Evolutionary conservation across 2,888 invertebrate genomes (phyloP).

Genomic region (Synergus itoensis): DNA sequence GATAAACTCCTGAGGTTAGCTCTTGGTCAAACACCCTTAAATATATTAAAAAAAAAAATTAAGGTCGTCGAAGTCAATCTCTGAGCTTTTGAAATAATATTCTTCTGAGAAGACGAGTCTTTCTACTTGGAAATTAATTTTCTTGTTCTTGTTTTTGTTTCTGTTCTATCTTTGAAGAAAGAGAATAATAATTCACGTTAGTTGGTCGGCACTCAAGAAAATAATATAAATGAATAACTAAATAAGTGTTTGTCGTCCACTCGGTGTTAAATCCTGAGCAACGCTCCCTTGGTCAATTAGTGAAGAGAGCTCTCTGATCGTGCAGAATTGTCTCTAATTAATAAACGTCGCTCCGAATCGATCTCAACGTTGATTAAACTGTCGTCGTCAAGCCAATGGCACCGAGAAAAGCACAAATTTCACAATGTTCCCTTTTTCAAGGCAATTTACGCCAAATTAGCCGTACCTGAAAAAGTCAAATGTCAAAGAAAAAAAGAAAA

Average conservation of each 20-base stretch:
- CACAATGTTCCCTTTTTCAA: neutral
- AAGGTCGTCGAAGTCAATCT: too few species aligned
- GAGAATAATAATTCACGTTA: slow-evolving; percentile 1
- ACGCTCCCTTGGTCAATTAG: neutral
- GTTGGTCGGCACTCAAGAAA: neutral
- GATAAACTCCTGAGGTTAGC: too few species aligned
- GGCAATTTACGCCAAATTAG: neutral
- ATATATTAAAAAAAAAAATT: too few species aligned
- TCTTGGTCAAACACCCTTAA: too few species aligned
- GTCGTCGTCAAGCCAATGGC: neutral
- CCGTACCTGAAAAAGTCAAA: neutral
- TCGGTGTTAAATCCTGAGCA: neutral
- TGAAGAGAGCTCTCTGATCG: neutral
- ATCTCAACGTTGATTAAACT: slow-evolving; percentile 1
- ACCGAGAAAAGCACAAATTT: neutral
- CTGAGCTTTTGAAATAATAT: too few species aligned
- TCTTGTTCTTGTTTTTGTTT: neutral
- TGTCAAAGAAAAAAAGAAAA: neutral
- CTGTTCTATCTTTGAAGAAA: neutral
- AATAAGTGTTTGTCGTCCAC: neutral
- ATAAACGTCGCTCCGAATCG: slow-evolving; percentile 9
- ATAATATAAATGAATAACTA: neutral
- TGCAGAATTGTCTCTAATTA: slow-evolving; percentile 21
- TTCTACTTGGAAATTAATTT: neutral
- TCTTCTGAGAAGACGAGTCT: too few species aligned